Conservation (phyloP, 2,888 invertebrate species). For the Hermaeophaga mercurialis region DNA sequence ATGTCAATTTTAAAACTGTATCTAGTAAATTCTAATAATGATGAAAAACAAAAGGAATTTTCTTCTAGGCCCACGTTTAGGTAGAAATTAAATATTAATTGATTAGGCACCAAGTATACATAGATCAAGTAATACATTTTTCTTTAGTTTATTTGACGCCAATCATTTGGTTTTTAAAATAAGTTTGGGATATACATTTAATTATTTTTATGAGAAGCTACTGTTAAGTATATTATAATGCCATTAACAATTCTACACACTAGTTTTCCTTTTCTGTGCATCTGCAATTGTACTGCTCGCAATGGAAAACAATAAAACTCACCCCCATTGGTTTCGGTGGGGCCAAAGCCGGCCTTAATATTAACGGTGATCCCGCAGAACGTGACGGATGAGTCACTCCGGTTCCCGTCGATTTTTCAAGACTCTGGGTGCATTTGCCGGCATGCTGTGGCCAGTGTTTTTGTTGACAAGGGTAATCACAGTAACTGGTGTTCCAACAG, state of each 20-base stretch:
- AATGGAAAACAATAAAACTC: conserved; percentile 38
- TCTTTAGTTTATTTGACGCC: no score
- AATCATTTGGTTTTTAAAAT: no score
- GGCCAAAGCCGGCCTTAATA: conserved; percentile 40
- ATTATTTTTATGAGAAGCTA: no score
- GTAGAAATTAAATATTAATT: no score
- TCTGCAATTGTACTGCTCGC: conserved; percentile 2
- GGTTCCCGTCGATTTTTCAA: conserved; percentile 32
- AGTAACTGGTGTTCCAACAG: conserved; percentile 96
- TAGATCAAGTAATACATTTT: no score
- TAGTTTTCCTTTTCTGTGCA: background rate
- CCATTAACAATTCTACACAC: background rate
- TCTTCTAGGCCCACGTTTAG: no score
- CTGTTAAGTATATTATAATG: no score
- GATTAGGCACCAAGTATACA: no score
- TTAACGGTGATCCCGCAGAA: conserved; percentile 40
- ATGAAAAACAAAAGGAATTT: no score
- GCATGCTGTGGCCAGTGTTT: conserved; percentile 84
- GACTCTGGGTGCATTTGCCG: conserved; percentile 62
- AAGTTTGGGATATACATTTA: no score
- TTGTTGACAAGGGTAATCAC: conserved; percentile 86
- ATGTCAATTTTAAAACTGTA: no score
- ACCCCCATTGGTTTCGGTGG: conserved; percentile 44
- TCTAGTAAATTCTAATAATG: no score
- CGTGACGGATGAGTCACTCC: conserved; percentile 28